Evolutionary conservation across 2,888 invertebrate genomes (phyloP).

Genomic region (Conus canariensis): DNA sequence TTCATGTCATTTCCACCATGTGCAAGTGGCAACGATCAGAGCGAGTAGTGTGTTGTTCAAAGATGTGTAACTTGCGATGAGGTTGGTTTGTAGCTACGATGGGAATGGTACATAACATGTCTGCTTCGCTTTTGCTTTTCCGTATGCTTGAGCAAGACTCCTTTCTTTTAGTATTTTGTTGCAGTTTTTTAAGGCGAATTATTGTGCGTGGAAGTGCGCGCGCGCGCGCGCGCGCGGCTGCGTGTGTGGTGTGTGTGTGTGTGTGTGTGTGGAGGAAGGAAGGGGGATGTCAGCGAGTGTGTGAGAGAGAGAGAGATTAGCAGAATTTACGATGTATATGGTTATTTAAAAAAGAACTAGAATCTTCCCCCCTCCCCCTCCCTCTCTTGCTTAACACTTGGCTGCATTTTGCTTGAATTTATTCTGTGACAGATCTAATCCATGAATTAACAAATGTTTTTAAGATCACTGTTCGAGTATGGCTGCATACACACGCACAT

Average conservation of each 20-base stretch:
- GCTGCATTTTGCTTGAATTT: too few relatives aligned
- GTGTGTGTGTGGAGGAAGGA: neutral
- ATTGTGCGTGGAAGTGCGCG: neutral
- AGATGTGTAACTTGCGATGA: neutral
- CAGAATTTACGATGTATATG: too few relatives aligned
- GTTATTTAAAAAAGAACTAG: too few relatives aligned
- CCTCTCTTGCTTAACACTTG: too few relatives aligned
- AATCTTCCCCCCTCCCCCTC: too few relatives aligned
- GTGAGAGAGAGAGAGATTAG: too few relatives aligned
- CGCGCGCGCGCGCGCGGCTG: neutral
- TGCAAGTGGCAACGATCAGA: neutral
- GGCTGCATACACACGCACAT: too few relatives aligned
- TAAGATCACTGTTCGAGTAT: too few relatives aligned
- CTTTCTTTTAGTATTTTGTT: neutral
- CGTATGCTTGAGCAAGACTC: neutral
- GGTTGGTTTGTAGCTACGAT: slow-evolving; percentile 15
- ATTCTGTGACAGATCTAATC: too few relatives aligned
- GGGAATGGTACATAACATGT: neutral
- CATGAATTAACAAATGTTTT: too few relatives aligned
- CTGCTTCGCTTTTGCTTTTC: neutral
- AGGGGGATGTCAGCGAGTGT: too few relatives aligned
- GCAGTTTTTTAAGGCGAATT: too few relatives aligned
- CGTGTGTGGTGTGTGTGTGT: neutral
- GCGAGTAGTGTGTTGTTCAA: neutral
- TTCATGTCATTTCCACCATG: neutral